Conservation (phyloP, 2,888 invertebrate genomes). For the Chaitophorus viminalis region DNA sequence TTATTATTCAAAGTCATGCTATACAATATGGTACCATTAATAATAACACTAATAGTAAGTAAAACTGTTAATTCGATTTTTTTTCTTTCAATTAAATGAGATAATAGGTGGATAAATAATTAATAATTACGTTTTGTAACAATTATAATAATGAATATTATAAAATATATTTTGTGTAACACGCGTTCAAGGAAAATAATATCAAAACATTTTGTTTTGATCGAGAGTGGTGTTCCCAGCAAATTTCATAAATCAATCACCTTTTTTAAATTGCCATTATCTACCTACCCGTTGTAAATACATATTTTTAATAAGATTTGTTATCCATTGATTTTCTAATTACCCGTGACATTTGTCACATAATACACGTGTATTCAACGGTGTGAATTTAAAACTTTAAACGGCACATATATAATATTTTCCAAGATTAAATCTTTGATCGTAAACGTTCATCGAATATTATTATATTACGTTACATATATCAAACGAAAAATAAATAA, state of each 20-base stretch:
- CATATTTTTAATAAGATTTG: slow-evolving; percentile 26
- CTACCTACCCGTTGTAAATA: background rate
- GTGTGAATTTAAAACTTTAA: background rate
- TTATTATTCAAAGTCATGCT: no score
- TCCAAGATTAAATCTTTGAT: background rate
- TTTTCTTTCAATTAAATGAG: no score
- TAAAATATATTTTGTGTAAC: background rate
- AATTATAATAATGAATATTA: no score
- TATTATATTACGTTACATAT: no score
- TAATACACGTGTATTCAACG: background rate
- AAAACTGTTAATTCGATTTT: no score
- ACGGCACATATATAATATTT: background rate
- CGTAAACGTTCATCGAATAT: background rate
- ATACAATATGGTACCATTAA: no score
- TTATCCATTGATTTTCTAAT: slow-evolving; percentile 12
- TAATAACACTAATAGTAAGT: no score
- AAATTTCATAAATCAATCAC: slow-evolving; percentile 28
- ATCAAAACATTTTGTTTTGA: background rate
- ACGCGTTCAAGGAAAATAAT: background rate
- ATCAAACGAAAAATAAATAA: background rate
- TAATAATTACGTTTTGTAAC: no score
- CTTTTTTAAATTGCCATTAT: slow-evolving; percentile 34
- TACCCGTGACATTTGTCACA: slow-evolving; percentile 31
- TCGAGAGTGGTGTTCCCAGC: background rate
- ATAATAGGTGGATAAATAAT: no score